Percentiles rank a stretch among this genome's conserved stretches.
These are phyloP conservation scores for Taurulus bubalis DNA, from an alignment of 2,113 vertebrate genomes.

Conservation along the genomic window DNA sequence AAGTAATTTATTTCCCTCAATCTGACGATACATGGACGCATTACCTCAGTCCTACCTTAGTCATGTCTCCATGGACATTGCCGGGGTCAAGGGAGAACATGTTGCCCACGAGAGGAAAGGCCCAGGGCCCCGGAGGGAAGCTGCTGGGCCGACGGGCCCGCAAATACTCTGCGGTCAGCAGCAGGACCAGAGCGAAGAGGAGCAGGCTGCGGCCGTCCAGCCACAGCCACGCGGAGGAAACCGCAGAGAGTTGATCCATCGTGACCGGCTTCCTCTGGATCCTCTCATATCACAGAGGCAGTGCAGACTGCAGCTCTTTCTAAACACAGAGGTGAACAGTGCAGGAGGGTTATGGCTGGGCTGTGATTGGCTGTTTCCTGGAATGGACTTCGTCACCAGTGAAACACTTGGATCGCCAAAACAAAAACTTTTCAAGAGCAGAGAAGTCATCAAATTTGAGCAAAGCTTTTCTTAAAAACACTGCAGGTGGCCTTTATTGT, in stretches of 20 bases:
- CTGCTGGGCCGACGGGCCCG: not conserved
- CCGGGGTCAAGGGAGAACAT: not conserved
- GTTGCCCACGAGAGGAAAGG: not conserved
- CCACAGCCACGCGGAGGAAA: not conserved
- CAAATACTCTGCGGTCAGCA: not conserved
- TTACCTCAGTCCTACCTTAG: not conserved
- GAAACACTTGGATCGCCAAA: not conserved
- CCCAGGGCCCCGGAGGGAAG: not conserved
- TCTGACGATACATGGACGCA: not conserved
- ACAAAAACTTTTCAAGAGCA: not conserved
- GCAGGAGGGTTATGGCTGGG: not conserved
- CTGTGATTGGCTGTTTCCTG: conserved; percentile 4
- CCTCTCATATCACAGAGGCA: not conserved
- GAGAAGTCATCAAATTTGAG: no score
- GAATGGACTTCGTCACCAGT: not conserved
- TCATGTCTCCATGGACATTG: not conserved
- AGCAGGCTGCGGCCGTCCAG: conserved; percentile 6
- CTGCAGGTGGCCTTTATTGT: no score
- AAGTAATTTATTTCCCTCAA: not conserved
- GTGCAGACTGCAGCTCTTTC: not conserved
- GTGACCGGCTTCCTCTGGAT: not conserved
- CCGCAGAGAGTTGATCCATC: not conserved
- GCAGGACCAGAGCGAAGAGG: not conserved
- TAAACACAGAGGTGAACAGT: not conserved
- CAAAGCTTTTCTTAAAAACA: not conserved